Conservation (phyloP, 2,888 invertebrate genomes). For the Melieria omissa region DNA sequence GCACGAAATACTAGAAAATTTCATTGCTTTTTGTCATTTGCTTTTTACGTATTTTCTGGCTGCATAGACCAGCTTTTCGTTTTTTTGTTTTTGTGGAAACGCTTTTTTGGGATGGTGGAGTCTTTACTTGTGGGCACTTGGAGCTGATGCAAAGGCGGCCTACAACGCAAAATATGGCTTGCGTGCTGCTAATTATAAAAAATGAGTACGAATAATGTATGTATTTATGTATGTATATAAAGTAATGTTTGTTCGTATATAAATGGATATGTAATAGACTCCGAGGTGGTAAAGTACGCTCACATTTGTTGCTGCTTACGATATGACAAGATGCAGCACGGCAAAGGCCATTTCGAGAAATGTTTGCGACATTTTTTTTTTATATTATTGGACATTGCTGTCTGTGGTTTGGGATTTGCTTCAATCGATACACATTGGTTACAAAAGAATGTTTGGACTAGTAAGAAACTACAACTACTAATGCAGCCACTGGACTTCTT, state of each 20-base stretch:
- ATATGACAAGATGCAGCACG: neutral
- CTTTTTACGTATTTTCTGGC: slow-evolving; percentile 12
- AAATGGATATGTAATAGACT: neutral
- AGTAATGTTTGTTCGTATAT: neutral
- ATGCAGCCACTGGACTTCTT: no score
- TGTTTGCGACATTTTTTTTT: slow-evolving; percentile 26
- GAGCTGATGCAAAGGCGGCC: neutral
- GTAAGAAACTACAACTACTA: no score
- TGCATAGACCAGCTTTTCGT: slow-evolving; percentile 23
- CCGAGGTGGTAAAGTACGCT: slow-evolving; percentile 17
- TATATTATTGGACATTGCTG: neutral
- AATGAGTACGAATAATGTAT: slow-evolving; percentile 5
- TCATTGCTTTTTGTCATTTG: slow-evolving; percentile 18
- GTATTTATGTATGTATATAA: neutral
- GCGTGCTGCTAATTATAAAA: slow-evolving; percentile 42
- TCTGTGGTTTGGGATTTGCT: no score
- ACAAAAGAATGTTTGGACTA: no score
- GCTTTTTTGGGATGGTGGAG: neutral
- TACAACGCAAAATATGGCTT: slow-evolving; percentile 38
- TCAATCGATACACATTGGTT: no score
- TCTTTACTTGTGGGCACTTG: neutral
- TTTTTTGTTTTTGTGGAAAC: neutral
- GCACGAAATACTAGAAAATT: slow-evolving; percentile 18
- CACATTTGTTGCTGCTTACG: slow-evolving; percentile 36
- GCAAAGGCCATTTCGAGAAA: slow-evolving; percentile 16